A percentile compares a stretch with the other conserved stretches of the same genome.
Conservation (phyloP, 30 jellyfish, hydroid and myxozoan species). For the Turritopsis dohrnii region DNA sequence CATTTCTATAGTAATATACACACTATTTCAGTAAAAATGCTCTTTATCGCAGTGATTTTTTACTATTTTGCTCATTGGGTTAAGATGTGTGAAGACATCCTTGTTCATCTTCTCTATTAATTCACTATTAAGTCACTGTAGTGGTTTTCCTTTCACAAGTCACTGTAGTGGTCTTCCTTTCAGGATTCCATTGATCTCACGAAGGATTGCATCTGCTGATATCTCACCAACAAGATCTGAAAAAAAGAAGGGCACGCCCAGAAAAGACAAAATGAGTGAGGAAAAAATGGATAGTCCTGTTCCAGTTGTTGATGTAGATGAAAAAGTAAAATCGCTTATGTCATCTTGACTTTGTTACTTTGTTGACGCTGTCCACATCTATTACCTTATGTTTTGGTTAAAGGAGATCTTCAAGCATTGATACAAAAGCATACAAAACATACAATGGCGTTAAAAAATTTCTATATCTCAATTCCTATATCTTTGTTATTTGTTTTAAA, state of each 20-base stretch:
- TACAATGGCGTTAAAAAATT: not conserved
- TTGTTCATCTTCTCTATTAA: too few species aligned
- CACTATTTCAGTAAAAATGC: too few species aligned
- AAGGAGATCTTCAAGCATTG: not conserved
- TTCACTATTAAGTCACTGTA: too few species aligned
- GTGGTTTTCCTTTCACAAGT: too few species aligned
- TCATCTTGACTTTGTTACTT: too few species aligned
- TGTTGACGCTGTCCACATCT: too few species aligned
- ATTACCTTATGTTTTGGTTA: not conserved
- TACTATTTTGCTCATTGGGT: too few species aligned
- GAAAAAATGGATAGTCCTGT: slow-evolving; percentile 69
- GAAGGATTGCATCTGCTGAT: slow-evolving; percentile 70
- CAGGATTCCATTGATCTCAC: slow-evolving; percentile 74
- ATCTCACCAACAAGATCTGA: slow-evolving; percentile 39
- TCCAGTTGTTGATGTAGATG: slow-evolving; percentile 74
- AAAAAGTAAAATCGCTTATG: slow-evolving; percentile 33
- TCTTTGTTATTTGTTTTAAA: not conserved
- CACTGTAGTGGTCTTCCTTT: too few species aligned
- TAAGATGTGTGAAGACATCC: too few species aligned
- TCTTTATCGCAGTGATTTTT: too few species aligned
- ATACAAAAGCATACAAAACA: not conserved
- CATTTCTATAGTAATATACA: too few species aligned
- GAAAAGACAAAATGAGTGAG: slow-evolving; percentile 57
- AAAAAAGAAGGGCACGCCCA: slow-evolving; percentile 59
- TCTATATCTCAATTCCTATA: not conserved